Conservation (phyloP, 2,113 vertebrate genomes). For the Sebastes fasciatus region DNA sequence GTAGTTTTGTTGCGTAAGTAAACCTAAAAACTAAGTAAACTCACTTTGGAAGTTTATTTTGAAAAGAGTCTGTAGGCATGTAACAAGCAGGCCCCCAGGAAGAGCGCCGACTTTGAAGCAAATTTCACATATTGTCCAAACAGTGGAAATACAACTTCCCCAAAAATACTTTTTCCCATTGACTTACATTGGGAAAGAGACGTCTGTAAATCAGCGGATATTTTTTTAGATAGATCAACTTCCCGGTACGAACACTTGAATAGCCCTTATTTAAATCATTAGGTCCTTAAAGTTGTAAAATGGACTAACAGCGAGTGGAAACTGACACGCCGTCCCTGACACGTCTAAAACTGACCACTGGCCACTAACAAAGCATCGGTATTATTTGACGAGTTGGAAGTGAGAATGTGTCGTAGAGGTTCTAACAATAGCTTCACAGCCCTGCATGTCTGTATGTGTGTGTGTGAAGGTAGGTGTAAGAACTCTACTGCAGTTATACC, state of each 20-base stretch:
- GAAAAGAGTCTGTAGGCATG: not conserved
- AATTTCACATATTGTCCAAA: too few relatives aligned
- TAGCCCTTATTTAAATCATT: too few relatives aligned
- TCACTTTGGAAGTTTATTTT: not conserved
- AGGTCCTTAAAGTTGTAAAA: too few relatives aligned
- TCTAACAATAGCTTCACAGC: not conserved
- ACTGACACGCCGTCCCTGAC: not conserved
- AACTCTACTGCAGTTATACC: constrained; percentile 17
- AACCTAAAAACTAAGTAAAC: not conserved
- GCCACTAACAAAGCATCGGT: not conserved
- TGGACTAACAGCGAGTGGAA: not conserved
- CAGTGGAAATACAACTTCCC: too few relatives aligned
- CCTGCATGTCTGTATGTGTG: not conserved
- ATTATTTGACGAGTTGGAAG: not conserved
- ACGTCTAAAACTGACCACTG: not conserved
- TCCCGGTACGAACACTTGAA: too few relatives aligned
- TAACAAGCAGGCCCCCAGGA: not conserved
- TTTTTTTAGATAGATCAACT: too few relatives aligned
- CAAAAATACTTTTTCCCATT: too few relatives aligned
- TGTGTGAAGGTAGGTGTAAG: not conserved
- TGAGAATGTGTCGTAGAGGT: not conserved
- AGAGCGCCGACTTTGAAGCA: too few relatives aligned
- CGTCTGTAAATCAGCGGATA: too few relatives aligned
- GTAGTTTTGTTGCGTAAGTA: not conserved
- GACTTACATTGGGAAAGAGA: too few relatives aligned